Evolutionary conservation across 2,113 vertebrate species (phyloP).

Genomic region (Epinephelus cyanopodus): DNA sequence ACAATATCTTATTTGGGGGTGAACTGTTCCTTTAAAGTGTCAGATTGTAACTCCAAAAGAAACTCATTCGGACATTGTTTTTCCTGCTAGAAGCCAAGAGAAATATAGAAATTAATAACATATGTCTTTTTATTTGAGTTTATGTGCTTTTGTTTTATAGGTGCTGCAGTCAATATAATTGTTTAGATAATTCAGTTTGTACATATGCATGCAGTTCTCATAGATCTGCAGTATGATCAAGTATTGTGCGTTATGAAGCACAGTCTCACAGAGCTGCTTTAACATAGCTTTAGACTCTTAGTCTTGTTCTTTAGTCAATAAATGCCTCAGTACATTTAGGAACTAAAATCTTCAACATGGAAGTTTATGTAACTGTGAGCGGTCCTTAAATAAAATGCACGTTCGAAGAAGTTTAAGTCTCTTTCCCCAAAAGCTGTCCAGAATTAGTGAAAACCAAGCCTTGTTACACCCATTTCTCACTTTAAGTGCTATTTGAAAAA

Average conservation of each 20-base stretch:
- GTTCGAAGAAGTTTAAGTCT: background rate
- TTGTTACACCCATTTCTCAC: background rate
- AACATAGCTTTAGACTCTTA: background rate
- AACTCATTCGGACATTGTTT: background rate
- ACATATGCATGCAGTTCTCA: too few relatives aligned
- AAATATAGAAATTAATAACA: background rate
- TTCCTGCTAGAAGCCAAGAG: background rate
- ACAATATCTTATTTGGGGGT: too few relatives aligned
- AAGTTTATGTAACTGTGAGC: constrained; percentile 2
- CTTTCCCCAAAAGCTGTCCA: background rate
- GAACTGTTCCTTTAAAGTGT: too few relatives aligned
- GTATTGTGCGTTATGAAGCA: background rate
- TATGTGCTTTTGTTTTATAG: too few relatives aligned
- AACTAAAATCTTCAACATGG: background rate
- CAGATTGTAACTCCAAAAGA: too few relatives aligned
- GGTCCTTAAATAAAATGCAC: background rate
- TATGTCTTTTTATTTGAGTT: too few relatives aligned
- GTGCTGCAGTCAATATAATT: too few relatives aligned
- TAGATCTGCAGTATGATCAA: background rate
- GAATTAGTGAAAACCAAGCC: background rate
- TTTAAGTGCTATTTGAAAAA: background rate
- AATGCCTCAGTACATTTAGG: background rate
- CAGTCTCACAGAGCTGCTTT: background rate
- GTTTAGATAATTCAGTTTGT: too few relatives aligned
- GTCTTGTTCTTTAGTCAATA: background rate